phyloP scores from a whole-genome alignment of 2,797 vertebrate species.

The Sebastolobus alascanus region DNA sequence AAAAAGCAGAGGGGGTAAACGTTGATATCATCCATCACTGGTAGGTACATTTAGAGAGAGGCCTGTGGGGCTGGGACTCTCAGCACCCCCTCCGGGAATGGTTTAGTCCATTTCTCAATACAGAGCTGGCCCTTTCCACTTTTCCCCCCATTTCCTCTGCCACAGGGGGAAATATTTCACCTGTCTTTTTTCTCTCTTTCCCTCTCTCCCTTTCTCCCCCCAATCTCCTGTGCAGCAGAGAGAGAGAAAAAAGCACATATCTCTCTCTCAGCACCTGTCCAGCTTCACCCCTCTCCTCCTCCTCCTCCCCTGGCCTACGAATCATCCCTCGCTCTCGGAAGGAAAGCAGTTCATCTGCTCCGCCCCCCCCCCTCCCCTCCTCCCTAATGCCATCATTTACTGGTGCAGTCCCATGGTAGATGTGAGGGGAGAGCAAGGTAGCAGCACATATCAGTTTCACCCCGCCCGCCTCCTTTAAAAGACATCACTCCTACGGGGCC shows the following conservation, averaged over 20 bases:
- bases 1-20: conserved; percentile 66
- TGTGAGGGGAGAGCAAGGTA: conserved; percentile 60
- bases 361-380: conserved; percentile 41
- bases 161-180: conserved; percentile 82
- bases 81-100: conserved; percentile 69
- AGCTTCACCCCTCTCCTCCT: conserved; percentile 43
- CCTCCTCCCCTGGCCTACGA: conserved; percentile 28
- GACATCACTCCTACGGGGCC: conserved; percentile 47
- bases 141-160: conserved; percentile 76
- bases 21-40: conserved; percentile 81
- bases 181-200: conserved; percentile 65
- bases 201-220: conserved; percentile 28
- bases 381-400: conserved; percentile 75
- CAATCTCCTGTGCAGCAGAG: conserved; percentile 59
- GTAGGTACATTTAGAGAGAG: conserved; percentile 68
- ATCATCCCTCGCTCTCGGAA: conserved; percentile 69
- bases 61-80: conserved; percentile 60
- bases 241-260: conserved; percentile 64
- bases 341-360: conserved; percentile 64
- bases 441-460: conserved; percentile 66
- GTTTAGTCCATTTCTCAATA: conserved; percentile 79
- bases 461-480: conserved; percentile 49
- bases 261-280: conserved; percentile 79
- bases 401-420: conserved; percentile 65
- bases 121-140: conserved; percentile 68